Evolutionary conservation across 2,113 vertebrate genomes (phyloP), one percentile per base, ranked within the genome.

Genomic region (Nipponia nippon): DNA sequence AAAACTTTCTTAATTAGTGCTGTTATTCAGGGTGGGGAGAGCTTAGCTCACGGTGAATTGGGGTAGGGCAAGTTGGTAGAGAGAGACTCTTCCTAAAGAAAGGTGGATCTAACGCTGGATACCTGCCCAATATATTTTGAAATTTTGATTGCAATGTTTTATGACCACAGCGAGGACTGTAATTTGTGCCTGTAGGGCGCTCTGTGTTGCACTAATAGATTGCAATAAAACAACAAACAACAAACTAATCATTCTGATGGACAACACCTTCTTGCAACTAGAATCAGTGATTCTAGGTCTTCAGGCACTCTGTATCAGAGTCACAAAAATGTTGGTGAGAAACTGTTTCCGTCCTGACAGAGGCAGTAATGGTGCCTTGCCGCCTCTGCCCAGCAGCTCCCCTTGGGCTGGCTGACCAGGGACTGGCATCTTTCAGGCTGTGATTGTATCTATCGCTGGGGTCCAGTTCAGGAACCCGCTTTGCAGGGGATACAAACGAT

Each of bases 1-100:
- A 84, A 94, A 96, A 85, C 85, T 95, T 97, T 94, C 91, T 95
- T 97, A 94, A 96, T 97, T 95, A 96, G 80, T 83, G 85, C 82
- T 91, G 89, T 83, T 94, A 72, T 59, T 80, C 49, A 95, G 93
- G 97, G 96, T 90, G 95, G 94, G 86, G 95, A 96, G 91, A 79
- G 85, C 76, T 96, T 97, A 97, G 89, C 89, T 97, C 96, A 95
- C 56, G 75, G 17, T 16, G 44, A 86, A 72, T 40, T 78, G 47
- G 83, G 46, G 29, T 55, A 50, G 79, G 72, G 59, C 27, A 44
- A 27, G n/a, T 61, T 55, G 85, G 58, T 95, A 82, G 70, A 34
- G 59, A 75, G 61, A 89, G 79, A 69, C 13, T 69, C 61, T 87
- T 83, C 58, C 77, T 80, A 70, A 83, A 93, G 56, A 87, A 95